These are phyloP conservation scores for Zaprionus ghesquierei DNA, from an alignment of 1,140 invertebrate genomes.

Conservation along the genomic window DNA sequence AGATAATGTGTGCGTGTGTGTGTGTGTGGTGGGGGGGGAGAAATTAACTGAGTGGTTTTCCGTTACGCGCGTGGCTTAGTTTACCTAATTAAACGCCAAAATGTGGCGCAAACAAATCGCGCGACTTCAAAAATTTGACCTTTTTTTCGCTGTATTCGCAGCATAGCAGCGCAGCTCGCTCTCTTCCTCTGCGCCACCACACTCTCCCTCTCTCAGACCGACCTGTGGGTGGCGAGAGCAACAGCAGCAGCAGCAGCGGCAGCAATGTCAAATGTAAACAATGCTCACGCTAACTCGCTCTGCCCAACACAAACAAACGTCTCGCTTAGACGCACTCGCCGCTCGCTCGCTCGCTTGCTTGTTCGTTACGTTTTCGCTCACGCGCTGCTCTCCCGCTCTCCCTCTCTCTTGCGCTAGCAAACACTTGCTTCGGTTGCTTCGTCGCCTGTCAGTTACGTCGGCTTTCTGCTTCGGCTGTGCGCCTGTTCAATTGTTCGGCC, in stretches of 20 bases:
- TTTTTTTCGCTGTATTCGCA: slow-evolving; percentile 59
- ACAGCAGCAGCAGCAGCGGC: slow-evolving; percentile 13
- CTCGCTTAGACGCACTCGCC: slow-evolving; percentile 67
- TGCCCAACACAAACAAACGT: slow-evolving; percentile 21
- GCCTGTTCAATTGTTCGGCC: slow-evolving; percentile 72
- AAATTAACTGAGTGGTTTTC: slow-evolving; percentile 1
- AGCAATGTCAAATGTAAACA: slow-evolving; percentile 50
- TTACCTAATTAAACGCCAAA: slow-evolving; percentile 66
- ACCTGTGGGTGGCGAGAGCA: slow-evolving; percentile 39
- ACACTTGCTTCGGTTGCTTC: slow-evolving; percentile 9
- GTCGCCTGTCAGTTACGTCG: slow-evolving; percentile 25
- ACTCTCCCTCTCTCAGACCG: slow-evolving; percentile 18
- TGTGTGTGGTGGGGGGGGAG: background rate
- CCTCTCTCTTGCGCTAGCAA: background rate
- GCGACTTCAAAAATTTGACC: slow-evolving; percentile 67
- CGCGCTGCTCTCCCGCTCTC: slow-evolving; percentile 17
- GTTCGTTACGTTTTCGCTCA: slow-evolving; percentile 7
- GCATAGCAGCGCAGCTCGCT: slow-evolving; percentile 9
- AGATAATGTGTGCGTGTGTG: background rate
- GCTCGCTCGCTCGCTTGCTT: slow-evolving; percentile 52
- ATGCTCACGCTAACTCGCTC: slow-evolving; percentile 31
- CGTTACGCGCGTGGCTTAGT: slow-evolving; percentile 52
- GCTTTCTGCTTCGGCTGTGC: slow-evolving; percentile 36
- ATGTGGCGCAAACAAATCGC: slow-evolving; percentile 62
- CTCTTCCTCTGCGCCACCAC: slow-evolving; percentile 14